phyloP scores from a whole-genome alignment of 2,888 invertebrate species.

The Cerceris rybyensis region DNA sequence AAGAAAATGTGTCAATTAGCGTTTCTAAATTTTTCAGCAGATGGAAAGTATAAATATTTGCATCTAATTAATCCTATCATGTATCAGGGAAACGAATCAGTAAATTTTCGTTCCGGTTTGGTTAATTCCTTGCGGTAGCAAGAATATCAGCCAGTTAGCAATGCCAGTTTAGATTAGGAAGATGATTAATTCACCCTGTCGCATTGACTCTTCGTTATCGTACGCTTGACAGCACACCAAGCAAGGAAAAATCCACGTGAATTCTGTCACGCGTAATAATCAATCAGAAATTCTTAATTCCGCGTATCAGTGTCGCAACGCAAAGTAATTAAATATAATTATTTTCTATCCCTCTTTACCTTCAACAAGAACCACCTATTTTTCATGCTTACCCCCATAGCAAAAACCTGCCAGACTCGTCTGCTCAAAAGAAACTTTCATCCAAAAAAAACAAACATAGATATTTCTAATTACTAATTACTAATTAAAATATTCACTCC shows the following conservation, averaged over 20 bases:
- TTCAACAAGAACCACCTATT: neutral
- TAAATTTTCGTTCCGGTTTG: neutral
- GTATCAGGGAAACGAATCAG: no score
- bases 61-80: no score
- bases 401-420: neutral
- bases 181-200: conserved; percentile 66
- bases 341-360: conserved; percentile 1
- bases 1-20: no score
- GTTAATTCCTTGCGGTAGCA: conserved; percentile 51
- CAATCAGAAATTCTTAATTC: neutral
- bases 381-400: neutral
- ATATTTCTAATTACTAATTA: no score
- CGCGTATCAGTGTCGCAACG: neutral
- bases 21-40: no score
- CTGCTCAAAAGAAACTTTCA: no score
- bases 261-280: conserved; percentile 8
- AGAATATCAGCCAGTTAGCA: conserved; percentile 63
- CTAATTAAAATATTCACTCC: no score
- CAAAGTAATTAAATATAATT: conserved; percentile 38
- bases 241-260: conserved; percentile 28
- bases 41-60: no score
- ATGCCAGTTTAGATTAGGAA: conserved; percentile 69
- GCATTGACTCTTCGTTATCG: conserved; percentile 44
- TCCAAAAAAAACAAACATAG: no score
- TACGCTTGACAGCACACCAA: conserved; percentile 23